Percentiles rank a stretch among this genome's conserved stretches.
These are phyloP conservation scores for Drosophila oshimai DNA, from an alignment of 1,140 invertebrate species.

Conservation along the genomic window DNA sequence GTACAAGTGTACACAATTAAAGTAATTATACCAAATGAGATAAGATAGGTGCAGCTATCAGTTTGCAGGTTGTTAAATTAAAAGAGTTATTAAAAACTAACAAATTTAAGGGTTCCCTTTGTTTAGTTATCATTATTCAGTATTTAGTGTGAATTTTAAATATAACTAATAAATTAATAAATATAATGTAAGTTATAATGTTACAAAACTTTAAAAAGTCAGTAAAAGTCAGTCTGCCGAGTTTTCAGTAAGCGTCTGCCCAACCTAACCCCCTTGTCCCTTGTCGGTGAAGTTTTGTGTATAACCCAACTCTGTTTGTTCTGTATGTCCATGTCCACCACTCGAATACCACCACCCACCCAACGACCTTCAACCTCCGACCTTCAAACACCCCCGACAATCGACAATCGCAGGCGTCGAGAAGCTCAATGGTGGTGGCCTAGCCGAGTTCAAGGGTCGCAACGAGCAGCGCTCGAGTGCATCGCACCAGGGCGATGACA, in stretches of 20 bases:
- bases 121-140: too few relatives aligned
- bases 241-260: neutral
- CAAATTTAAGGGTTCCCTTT: too few relatives aligned
- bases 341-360: conserved; percentile 11
- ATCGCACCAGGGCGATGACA: conserved; percentile 86
- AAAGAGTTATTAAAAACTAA: too few relatives aligned
- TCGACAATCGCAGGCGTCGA: conserved; percentile 83
- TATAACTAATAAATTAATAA: too few relatives aligned
- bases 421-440: conserved; percentile 86
- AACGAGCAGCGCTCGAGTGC: conserved; percentile 85
- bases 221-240: neutral
- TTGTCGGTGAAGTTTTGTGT: conserved; percentile 29
- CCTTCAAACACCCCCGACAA: neutral
- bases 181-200: too few relatives aligned
- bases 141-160: too few relatives aligned
- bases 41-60: too few relatives aligned
- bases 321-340: conserved; percentile 55
- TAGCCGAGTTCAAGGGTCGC: conserved; percentile 85
- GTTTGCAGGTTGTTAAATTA: too few relatives aligned
- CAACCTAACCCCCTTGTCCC: conserved; percentile 26
- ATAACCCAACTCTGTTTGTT: conserved; percentile 42
- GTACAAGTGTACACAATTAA: too few relatives aligned
- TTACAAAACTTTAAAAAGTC: neutral
- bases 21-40: too few relatives aligned
- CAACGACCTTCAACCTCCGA: neutral